Base-by-base conservation (phyloP, 1,140 invertebrate species). In the Pseudomyrmex concolor region DNA sequence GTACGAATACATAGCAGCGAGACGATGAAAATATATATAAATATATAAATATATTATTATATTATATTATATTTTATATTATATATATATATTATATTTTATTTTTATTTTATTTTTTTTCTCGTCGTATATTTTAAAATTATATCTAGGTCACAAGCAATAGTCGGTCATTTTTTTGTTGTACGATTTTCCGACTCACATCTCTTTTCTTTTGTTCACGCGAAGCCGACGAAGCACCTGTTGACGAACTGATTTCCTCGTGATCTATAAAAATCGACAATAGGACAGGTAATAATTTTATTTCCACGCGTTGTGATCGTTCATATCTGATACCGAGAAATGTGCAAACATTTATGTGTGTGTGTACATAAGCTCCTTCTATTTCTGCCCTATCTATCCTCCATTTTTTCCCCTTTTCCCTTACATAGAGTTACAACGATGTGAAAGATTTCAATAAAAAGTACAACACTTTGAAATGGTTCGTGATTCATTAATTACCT, bases 381-480 rank as follows among this genome's bases (percentile, higher is more conserved):
- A 34, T 34, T n/a, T n/a, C 34, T 7, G 34, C 34, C 34, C 77
- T n/a, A 64, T 34, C 55, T 66, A 59, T 45, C 15, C 64, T 43
- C 72, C 78, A 82, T 8, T 12, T 59, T n/a, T 70, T 57, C 76
- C 86, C 87, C 80, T 86, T 82, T 86, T 86, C 85, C 83, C 83
- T 73, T 84, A 78, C 84, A 86, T 92, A 91, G 88, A 51, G 81
- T 91, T 87, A 91, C 77, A 90, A 89, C 78, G 87, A 92, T 90
- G 86, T 92, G 85, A 80, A 91, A 89, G 89, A 87, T 92, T 93
- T 90, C 88, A 93, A 93, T 93, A 93, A 93, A 93, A 92, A 93
- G 91, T 93, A 93, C 92, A 93, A 93, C 91, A 88, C 88, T 90
- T 89, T 50, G 55, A 80, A 10, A 51, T 64, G n/a, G 5, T 48